Evolutionary conservation across 2,888 invertebrate genomes (phyloP).

Genomic region (Troides aeacus): DNA sequence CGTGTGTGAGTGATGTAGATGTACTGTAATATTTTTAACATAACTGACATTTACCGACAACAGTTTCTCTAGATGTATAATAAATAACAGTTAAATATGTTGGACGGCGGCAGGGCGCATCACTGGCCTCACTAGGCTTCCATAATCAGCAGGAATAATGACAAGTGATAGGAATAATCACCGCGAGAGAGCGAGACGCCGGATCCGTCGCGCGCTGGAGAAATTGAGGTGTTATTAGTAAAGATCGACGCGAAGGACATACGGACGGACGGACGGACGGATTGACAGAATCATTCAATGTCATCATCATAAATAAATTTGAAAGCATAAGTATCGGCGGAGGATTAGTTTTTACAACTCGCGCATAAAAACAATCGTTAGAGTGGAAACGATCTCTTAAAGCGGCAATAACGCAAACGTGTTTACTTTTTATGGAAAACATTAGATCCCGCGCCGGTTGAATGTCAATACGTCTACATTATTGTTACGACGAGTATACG

Average conservation of each 20-base stretch:
- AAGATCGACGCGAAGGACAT: conserved; percentile 10
- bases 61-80: too few relatives aligned
- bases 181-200: conserved; percentile 26
- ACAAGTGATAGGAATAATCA: conserved; percentile 52
- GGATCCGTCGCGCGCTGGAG: conserved; percentile 33
- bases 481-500: too few relatives aligned
- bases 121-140: conserved; percentile 47
- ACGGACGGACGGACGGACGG: conserved; percentile 11
- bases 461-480: too few relatives aligned
- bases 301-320: conserved; percentile 22
- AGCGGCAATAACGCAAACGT: too few relatives aligned
- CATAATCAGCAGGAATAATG: conserved; percentile 67
- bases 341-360: background rate
- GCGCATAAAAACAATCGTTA: background rate
- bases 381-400: background rate
- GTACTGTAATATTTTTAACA: too few relatives aligned
- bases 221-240: conserved; percentile 29
- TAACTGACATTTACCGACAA: too few relatives aligned
- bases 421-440: too few relatives aligned
- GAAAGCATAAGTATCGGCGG: conserved; percentile 20
- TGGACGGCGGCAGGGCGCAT: conserved; percentile 1
- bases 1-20: too few relatives aligned
- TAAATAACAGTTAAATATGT: too few relatives aligned
- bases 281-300: conserved; percentile 21
- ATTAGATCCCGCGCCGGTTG: too few relatives aligned